Evolutionary conservation across 2,113 vertebrate species (phyloP).

Genomic region (Mus pahari): DNA sequence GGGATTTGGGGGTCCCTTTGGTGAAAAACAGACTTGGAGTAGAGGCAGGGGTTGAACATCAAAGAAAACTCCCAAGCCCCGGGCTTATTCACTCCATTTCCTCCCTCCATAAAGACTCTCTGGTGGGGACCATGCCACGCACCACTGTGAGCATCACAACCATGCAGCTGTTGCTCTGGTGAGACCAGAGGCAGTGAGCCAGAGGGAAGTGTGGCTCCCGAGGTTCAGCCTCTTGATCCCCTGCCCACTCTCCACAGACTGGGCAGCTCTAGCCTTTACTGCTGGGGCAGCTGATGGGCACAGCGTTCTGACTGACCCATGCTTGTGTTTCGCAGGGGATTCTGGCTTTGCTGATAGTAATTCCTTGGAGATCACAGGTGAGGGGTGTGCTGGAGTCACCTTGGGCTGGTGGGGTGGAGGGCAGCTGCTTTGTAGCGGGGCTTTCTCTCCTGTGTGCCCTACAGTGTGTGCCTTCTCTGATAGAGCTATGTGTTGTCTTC

Average conservation of each 20-base stretch:
- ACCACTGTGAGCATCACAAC: neutral
- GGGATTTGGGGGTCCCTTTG: neutral
- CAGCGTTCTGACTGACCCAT: neutral
- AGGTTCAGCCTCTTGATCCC: neutral
- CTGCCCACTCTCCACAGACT: neutral
- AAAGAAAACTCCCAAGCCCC: neutral
- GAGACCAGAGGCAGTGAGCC: neutral
- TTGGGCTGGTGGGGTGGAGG: neutral
- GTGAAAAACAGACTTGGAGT: neutral
- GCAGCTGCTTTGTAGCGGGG: neutral
- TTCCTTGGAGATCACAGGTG: slow-evolving; percentile 84
- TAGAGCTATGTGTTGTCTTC: neutral
- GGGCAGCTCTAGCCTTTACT: neutral
- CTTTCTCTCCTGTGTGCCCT: neutral
- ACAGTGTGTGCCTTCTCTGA: neutral
- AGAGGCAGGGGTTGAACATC: neutral
- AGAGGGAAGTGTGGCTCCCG: neutral
- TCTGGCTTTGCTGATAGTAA: slow-evolving; percentile 82
- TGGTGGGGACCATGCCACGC: neutral
- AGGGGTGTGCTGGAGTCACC: slow-evolving; percentile 31
- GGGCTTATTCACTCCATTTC: neutral
- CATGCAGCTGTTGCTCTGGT: neutral
- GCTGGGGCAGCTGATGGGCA: fast-evolving
- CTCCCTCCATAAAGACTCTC: neutral
- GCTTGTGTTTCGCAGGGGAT: slow-evolving; percentile 83